These are phyloP conservation scores for Brachyopa scutellaris DNA, from an alignment of 2,888 invertebrate genomes.

Conservation along the genomic window DNA sequence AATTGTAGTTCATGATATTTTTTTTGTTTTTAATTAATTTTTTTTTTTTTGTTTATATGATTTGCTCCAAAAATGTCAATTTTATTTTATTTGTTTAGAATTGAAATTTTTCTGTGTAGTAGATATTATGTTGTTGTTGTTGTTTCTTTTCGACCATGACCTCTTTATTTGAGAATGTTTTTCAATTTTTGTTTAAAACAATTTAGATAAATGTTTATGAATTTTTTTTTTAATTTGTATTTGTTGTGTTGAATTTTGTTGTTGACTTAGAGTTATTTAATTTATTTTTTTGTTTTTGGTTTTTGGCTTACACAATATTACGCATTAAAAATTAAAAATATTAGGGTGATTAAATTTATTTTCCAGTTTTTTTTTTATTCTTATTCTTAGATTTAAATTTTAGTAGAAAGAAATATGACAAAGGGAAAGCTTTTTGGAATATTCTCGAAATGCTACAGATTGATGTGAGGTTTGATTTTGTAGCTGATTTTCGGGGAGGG, in stretches of 20 bases:
- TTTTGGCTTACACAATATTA: constrained; percentile 70
- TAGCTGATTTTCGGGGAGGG: too few species aligned
- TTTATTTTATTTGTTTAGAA: constrained; percentile 19
- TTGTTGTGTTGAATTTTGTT: constrained; percentile 69
- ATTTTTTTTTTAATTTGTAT: constrained; percentile 15
- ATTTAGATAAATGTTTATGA: constrained; percentile 6
- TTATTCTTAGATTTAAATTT: constrained; percentile 64
- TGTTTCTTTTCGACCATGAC: constrained; percentile 60
- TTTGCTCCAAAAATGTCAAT: constrained; percentile 72
- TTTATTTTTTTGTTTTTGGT: constrained; percentile 20
- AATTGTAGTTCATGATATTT: constrained; percentile 62
- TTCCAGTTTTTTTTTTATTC: constrained; percentile 47
- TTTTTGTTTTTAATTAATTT: constrained; percentile 22
- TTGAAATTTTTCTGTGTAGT: constrained; percentile 13
- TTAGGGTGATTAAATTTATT: constrained; percentile 72
- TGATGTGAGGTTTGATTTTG: neutral
- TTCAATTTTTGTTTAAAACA: constrained; percentile 18
- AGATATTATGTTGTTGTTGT: constrained; percentile 26
- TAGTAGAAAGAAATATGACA: constrained; percentile 64
- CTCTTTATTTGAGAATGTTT: constrained; percentile 47
- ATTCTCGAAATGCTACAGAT: neutral
- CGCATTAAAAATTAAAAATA: constrained; percentile 66
- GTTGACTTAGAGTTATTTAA: constrained; percentile 61
- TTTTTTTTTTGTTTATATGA: constrained; percentile 39
- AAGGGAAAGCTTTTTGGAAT: constrained; percentile 3